These are phyloP conservation scores for Charadrius vociferus DNA, from an alignment of 2,113 vertebrate genomes.

Conservation along the genomic window DNA sequence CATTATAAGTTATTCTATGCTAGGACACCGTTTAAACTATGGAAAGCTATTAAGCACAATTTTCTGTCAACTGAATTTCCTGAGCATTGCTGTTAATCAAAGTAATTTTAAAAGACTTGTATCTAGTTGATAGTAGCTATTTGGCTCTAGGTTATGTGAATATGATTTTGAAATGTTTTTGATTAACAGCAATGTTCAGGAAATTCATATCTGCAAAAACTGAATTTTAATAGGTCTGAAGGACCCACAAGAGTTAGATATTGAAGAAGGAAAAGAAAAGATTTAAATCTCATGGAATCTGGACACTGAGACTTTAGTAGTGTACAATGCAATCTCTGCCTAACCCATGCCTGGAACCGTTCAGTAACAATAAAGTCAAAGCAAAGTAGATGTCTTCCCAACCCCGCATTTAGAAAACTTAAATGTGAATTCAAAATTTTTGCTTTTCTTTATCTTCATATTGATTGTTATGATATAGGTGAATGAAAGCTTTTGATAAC, in stretches of 20 bases:
- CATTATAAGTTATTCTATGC: not conserved
- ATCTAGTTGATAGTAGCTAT: not conserved
- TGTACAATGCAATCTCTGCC: not conserved
- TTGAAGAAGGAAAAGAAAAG: not conserved
- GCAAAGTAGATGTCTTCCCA: not conserved
- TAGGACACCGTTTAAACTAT: not conserved
- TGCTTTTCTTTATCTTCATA: not conserved
- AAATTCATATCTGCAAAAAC: not conserved
- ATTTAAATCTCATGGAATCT: not conserved
- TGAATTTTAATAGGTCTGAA: not conserved
- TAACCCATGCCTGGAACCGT: not conserved
- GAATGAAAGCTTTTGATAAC: not conserved
- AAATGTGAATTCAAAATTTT: not conserved
- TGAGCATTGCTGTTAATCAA: slow-evolving; percentile 2
- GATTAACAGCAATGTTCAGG: not conserved
- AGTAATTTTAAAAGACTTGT: not conserved
- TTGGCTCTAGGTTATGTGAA: not conserved
- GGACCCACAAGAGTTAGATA: not conserved
- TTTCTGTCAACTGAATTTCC: slow-evolving; percentile 15
- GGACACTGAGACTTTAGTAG: not conserved
- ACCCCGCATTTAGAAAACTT: not conserved
- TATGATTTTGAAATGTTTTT: slow-evolving; percentile 8
- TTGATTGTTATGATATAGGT: not conserved
- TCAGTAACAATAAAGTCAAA: not conserved
- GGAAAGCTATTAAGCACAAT: not conserved